Conservation (phyloP, 2,888 invertebrate genomes). For the Escarpia spicata region DNA sequence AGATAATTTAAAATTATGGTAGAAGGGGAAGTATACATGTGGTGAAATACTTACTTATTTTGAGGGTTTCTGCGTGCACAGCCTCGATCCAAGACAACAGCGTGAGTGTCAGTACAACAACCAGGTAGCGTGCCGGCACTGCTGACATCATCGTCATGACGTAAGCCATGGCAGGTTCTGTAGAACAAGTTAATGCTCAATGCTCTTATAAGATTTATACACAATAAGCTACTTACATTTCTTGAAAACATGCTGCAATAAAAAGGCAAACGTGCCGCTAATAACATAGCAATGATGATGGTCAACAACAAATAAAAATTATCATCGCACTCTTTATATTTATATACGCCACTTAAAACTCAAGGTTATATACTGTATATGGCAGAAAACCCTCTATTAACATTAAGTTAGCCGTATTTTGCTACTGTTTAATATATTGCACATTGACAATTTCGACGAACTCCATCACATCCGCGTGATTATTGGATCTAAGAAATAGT, state of each 20-base stretch:
- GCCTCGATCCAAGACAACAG: neutral
- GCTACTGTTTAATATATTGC: too few relatives aligned
- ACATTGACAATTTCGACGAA: too few relatives aligned
- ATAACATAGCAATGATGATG: neutral
- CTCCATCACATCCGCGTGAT: too few relatives aligned
- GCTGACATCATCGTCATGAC: neutral
- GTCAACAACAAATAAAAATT: neutral
- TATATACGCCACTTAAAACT: too few relatives aligned
- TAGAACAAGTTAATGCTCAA: neutral
- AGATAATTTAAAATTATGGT: neutral
- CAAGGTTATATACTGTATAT: too few relatives aligned
- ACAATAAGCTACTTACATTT: too few relatives aligned
- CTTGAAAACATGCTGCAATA: too few relatives aligned
- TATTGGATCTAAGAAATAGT: too few relatives aligned
- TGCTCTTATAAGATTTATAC: too few relatives aligned
- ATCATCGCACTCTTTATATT: neutral
- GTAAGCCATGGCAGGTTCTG: neutral
- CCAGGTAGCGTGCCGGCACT: neutral
- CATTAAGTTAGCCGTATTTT: too few relatives aligned
- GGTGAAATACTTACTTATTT: neutral
- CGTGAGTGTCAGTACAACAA: neutral
- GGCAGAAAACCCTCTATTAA: too few relatives aligned
- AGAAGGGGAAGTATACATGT: neutral
- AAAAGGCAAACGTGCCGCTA: too few relatives aligned
- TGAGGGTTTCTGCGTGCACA: neutral